Evolutionary conservation across 2,113 vertebrate species (phyloP).

Genomic region (Lynx canadensis): DNA sequence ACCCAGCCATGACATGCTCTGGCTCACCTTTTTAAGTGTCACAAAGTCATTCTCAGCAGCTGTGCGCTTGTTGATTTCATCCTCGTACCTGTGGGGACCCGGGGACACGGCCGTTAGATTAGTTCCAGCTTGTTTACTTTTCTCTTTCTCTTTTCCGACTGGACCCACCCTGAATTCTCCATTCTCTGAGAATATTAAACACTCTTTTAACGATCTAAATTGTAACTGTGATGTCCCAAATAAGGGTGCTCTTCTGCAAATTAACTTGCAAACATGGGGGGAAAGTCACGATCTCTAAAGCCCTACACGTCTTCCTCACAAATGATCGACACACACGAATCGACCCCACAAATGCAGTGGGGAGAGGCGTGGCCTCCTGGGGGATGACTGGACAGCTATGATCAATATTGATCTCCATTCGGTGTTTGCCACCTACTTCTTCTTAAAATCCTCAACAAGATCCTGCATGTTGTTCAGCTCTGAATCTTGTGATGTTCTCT

Average conservation of each 20-base stretch:
- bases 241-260: not conserved
- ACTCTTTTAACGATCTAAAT: not conserved
- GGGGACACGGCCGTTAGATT: not conserved
- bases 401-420: not conserved
- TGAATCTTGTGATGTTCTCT: conserved; percentile 88
- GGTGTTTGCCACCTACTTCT: conserved; percentile 83
- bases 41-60: conserved; percentile 91
- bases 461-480: conserved; percentile 91
- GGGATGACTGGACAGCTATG: not conserved
- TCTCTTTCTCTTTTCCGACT: not conserved
- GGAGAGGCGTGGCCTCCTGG: not conserved
- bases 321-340: not conserved
- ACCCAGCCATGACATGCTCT: not conserved
- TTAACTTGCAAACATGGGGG: not conserved
- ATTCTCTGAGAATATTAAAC: not conserved
- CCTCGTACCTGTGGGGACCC: conserved; percentile 87
- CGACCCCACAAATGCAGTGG: not conserved
- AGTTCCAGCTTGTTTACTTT: not conserved
- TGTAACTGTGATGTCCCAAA: not conserved
- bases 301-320: not conserved
- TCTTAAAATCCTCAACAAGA: conserved; percentile 92
- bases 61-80: conserved; percentile 92
- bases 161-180: not conserved
- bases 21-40: conserved; percentile 91
- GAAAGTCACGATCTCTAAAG: not conserved